phyloP scores from a whole-genome alignment of 2,888 invertebrate genomes.

The Parnassius apollo region DNA sequence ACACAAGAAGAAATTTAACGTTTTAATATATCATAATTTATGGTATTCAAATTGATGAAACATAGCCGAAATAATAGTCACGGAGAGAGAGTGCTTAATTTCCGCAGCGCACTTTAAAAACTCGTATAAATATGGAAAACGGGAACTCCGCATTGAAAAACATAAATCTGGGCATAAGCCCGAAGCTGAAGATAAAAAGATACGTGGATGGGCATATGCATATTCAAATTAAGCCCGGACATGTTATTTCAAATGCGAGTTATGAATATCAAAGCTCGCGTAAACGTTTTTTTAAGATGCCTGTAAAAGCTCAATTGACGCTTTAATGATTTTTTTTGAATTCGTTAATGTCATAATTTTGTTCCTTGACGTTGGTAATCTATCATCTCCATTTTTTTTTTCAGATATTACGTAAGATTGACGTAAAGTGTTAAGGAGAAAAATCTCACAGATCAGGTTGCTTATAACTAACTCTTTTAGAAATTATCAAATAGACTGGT shows the following conservation, averaged over 20 bases:
- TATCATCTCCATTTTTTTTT: neutral
- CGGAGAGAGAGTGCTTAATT: slow-evolving; percentile 19
- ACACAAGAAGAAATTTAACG: slow-evolving; percentile 4
- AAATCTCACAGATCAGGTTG: no score
- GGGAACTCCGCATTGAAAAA: slow-evolving; percentile 31
- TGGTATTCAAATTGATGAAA: slow-evolving; percentile 9
- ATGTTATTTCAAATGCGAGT: slow-evolving; percentile 26
- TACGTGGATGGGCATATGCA: slow-evolving; percentile 33
- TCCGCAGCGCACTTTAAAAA: slow-evolving; percentile 28
- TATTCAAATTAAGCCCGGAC: slow-evolving; percentile 31
- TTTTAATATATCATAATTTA: slow-evolving; percentile 12
- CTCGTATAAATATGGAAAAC: slow-evolving; percentile 30
- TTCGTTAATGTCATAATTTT: neutral
- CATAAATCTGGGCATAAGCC: slow-evolving; percentile 37
- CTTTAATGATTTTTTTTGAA: neutral
- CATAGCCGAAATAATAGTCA: slow-evolving; percentile 10
- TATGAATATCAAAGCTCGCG: slow-evolving; percentile 25
- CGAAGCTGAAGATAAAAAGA: slow-evolving; percentile 33
- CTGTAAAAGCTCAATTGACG: slow-evolving; percentile 4
- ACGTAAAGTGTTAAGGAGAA: neutral
- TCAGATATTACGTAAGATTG: neutral
- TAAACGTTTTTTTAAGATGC: slow-evolving; percentile 18
- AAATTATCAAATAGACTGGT: no score
- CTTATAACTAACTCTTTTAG: no score
- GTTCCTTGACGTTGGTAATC: neutral